A percentile compares a stretch with the other conserved stretches of the same genome.
Evolutionary conservation across 1,140 invertebrate genomes (phyloP).

Genomic region (Phenacoccus solenopsis): DNA sequence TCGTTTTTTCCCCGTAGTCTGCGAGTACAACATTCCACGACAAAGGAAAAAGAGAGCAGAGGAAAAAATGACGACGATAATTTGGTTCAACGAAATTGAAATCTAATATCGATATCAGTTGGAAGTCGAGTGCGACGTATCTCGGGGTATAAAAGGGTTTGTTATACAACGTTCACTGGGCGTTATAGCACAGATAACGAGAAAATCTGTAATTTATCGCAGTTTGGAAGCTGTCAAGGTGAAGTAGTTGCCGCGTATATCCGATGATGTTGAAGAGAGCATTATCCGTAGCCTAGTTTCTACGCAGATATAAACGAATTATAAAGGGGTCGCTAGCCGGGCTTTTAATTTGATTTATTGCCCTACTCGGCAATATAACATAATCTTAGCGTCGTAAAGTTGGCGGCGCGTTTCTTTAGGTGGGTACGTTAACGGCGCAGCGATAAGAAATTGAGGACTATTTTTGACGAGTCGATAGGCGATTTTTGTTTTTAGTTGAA

Average conservation of each 20-base stretch:
- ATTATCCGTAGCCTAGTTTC: background rate
- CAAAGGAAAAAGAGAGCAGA: no score
- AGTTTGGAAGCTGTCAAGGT: background rate
- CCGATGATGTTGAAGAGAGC: background rate
- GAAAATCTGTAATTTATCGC: background rate
- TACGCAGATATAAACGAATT: background rate
- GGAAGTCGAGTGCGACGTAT: background rate
- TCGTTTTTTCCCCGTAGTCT: no score
- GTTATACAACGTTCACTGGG: background rate
- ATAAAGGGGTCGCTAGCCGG: background rate
- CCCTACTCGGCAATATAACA: background rate
- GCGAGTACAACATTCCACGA: no score
- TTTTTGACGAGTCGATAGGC: background rate
- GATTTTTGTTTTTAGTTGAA: no score
- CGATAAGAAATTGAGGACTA: background rate
- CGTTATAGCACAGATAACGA: background rate
- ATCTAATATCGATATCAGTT: background rate
- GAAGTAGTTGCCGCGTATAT: background rate
- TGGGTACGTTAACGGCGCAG: background rate
- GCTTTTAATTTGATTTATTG: conserved; percentile 3
- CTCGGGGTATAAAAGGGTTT: background rate
- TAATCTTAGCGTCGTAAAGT: background rate
- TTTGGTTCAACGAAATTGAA: no score
- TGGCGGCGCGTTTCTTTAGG: background rate
- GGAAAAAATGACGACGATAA: no score